These are phyloP conservation scores for Lissonota sp. DNA, from an alignment of 2,888 invertebrate species.

Conservation along the genomic window DNA sequence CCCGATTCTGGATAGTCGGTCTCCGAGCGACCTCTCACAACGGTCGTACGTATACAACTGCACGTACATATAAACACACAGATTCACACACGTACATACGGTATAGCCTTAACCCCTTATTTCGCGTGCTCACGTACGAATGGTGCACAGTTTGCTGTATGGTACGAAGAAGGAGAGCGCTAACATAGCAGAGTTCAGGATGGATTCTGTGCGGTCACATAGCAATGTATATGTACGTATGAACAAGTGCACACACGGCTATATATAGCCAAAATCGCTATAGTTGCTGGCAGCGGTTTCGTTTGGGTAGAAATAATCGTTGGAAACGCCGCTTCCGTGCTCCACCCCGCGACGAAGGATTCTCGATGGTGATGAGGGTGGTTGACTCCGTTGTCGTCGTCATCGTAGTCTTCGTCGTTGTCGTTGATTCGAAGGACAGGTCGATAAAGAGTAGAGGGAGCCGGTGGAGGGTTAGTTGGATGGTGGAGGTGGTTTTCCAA, in stretches of 20 bases:
- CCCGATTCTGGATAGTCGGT: slow-evolving; percentile 64
- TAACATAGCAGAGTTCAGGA: slow-evolving; percentile 45
- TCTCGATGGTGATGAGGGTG: slow-evolving; percentile 52
- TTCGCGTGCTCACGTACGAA: slow-evolving; percentile 59
- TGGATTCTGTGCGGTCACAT: slow-evolving; percentile 48
- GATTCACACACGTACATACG: too few species aligned
- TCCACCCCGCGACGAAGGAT: slow-evolving; percentile 32
- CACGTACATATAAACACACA: slow-evolving; percentile 31
- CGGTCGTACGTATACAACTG: slow-evolving; percentile 15
- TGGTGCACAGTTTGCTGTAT: slow-evolving; percentile 48
- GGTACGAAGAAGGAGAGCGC: slow-evolving; percentile 12
- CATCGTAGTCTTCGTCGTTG: slow-evolving; percentile 40
- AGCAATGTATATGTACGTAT: slow-evolving; percentile 32
- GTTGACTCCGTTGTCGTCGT: slow-evolving; percentile 35
- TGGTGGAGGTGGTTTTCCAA: slow-evolving; percentile 14
- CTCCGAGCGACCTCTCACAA: slow-evolving; percentile 45
- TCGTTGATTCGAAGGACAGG: slow-evolving; percentile 55
- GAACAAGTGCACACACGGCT: background rate
- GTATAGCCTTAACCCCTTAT: slow-evolving; percentile 52
- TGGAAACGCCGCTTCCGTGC: slow-evolving; percentile 44
- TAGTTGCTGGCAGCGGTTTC: slow-evolving; percentile 59
- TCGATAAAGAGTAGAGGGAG: slow-evolving; percentile 59
- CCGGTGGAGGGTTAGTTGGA: slow-evolving; percentile 36
- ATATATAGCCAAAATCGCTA: background rate
- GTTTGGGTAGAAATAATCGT: slow-evolving; percentile 61